Evolutionary conservation across 2,113 vertebrate genomes (phyloP), one percentile per base, ranked within the genome.

Genomic region (Pseudorectes ferrugineus): DNA sequence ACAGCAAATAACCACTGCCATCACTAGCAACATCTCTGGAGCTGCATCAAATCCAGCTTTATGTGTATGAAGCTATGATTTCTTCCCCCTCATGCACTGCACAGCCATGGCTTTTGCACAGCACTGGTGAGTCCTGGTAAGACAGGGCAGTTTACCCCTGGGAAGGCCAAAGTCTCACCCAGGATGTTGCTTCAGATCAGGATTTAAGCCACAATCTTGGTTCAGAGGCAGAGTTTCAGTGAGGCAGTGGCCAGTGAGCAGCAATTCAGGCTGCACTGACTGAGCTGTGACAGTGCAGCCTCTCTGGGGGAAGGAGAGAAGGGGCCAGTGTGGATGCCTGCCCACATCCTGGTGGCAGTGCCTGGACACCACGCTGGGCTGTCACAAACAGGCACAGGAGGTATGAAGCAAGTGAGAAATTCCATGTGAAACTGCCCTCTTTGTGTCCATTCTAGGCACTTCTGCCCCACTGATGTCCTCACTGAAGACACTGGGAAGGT

Each of bases 31-130:
- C 3, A 3, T 33, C 36, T 84, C 43, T 68, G n/a, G 48, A 80
- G 26, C 42, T 68, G 20, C 40, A 55, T 59, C 40, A 94, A 59
- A 83, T 51, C 24, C 42, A 91, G 12, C 6, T 91, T 35, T 33
- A 31, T 1, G 1, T 48, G n/a, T 45, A 31, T 29, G 25, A 35
- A 88, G 28, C 17, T 78, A 16, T 14, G 70, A 17, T 42, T 90
- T 45, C 31, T 25, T 61, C 9, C 10, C 4, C 3, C 6, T 26
- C 29, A 6, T 1, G 1, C 28, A 13, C 5, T 66, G 46, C 48
- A 62, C 20, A 70, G 18, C 71, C 10, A 1, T 31, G 31, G 10
- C 11, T 70, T 76, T 73, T 63, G 52, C 29, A 19, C n/a, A 35
- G 40, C 36, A 12, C 36, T 33, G 46, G 4, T 31, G 46, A 35